phyloP scores from a whole-genome alignment of 2,888 invertebrate species.

The Lithosia quadra region DNA sequence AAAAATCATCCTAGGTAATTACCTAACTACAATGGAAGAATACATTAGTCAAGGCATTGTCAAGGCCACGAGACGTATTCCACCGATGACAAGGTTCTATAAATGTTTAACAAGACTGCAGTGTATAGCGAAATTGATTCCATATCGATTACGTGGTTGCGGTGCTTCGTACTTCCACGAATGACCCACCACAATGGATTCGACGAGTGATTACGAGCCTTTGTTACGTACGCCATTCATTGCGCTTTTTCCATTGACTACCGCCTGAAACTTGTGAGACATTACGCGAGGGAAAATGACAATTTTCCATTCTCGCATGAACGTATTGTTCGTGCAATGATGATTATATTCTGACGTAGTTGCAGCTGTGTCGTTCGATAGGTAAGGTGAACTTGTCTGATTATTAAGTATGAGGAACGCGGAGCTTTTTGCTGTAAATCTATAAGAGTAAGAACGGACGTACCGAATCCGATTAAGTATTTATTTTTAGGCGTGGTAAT shows the following conservation, averaged over 20 bases:
- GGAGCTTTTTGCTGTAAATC: not conserved
- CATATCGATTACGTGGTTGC: slow-evolving; percentile 53
- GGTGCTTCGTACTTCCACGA: slow-evolving; percentile 45
- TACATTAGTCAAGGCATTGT: not conserved
- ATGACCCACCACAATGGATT: slow-evolving; percentile 34
- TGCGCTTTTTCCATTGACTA: slow-evolving; percentile 35
- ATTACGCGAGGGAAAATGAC: slow-evolving; percentile 33
- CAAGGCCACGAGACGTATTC: slow-evolving; percentile 33
- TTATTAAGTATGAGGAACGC: not conserved
- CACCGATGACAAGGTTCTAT: slow-evolving; percentile 28
- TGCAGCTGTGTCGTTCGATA: not conserved
- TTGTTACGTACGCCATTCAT: slow-evolving; percentile 43
- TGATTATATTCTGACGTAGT: slow-evolving; percentile 2
- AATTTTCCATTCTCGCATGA: slow-evolving; percentile 12
- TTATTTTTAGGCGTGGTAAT: too few species aligned
- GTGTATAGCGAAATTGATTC: slow-evolving; percentile 45
- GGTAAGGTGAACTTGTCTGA: not conserved
- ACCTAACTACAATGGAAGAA: not conserved
- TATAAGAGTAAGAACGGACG: too few species aligned
- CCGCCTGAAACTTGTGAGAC: slow-evolving; percentile 25
- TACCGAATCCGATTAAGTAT: too few species aligned
- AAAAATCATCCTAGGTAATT: too few species aligned
- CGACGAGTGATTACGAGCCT: slow-evolving; percentile 32
- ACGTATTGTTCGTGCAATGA: slow-evolving; percentile 14
- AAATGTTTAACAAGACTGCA: slow-evolving; percentile 49